Evolutionary conservation across 2,888 invertebrate species (phyloP).

Genomic region (Hirtodrosophila confusa): DNA sequence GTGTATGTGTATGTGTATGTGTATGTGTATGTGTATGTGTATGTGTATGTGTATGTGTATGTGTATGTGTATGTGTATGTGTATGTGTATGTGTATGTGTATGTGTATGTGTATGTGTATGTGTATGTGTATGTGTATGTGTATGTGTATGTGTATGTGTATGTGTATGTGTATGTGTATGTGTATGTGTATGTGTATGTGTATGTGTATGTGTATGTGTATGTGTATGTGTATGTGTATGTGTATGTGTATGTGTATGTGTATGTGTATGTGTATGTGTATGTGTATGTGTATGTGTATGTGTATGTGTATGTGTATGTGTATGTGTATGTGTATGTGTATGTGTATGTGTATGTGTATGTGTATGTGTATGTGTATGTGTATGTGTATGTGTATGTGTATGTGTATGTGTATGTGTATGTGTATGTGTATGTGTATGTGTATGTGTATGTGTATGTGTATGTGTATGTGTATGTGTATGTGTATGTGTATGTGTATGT

Average conservation of each 20-base stretch:
- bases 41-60: too few species aligned
- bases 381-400: too few species aligned
- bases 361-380: constrained; percentile 24
- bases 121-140: constrained; percentile 24
- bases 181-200: not conserved
- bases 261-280: constrained; percentile 28
- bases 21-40: constrained; percentile 28
- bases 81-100: constrained; percentile 7
- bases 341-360: too few species aligned
- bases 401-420: constrained; percentile 24
- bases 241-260: too few species aligned
- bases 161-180: constrained; percentile 24
- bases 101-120: too few species aligned
- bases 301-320: constrained; percentile 9
- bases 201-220: constrained; percentile 3
- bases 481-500: too few species aligned
- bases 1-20: too few species aligned
- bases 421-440: not conserved
- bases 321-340: constrained; percentile 7
- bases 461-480: constrained; percentile 10
- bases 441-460: constrained; percentile 3
- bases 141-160: too few species aligned
- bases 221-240: constrained; percentile 10
- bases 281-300: too few species aligned
- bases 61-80: constrained; percentile 9